Conservation (phyloP, 2,888 invertebrate species). For the Neelides folsomi region DNA sequence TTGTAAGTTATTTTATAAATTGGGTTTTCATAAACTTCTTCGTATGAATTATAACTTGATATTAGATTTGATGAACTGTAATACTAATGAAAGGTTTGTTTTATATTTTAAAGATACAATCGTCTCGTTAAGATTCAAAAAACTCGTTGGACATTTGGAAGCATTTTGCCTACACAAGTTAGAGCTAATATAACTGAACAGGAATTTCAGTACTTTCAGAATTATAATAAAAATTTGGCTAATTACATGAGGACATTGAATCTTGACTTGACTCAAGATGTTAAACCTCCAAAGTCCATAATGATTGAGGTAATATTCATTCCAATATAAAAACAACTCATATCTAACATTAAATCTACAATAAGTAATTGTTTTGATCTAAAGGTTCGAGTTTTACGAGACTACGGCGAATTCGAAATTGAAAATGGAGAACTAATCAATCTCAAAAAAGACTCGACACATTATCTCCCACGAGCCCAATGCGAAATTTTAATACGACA, state of each 20-base stretch:
- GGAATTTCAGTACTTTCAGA: slow-evolving; percentile 76
- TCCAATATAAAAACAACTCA: no score
- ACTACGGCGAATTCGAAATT: slow-evolving; percentile 87
- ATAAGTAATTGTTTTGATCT: no score
- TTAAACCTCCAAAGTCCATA: slow-evolving; percentile 80
- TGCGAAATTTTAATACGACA: slow-evolving; percentile 82
- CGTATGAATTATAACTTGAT: slow-evolving; percentile 2
- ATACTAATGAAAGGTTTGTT: slow-evolving; percentile 5
- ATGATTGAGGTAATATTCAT: slow-evolving; percentile 63
- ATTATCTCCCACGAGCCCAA: slow-evolving; percentile 72
- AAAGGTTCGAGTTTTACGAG: slow-evolving; percentile 61
- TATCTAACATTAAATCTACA: no score
- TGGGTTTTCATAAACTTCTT: background rate
- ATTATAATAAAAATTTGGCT: slow-evolving; percentile 72
- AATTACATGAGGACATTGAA: slow-evolving; percentile 82
- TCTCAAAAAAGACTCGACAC: slow-evolving; percentile 79
- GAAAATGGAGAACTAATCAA: slow-evolving; percentile 83
- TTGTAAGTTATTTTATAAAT: slow-evolving; percentile 37
- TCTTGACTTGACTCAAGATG: slow-evolving; percentile 66
- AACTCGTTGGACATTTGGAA: slow-evolving; percentile 93
- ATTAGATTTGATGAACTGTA: background rate
- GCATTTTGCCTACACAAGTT: slow-evolving; percentile 73
- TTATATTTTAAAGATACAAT: slow-evolving; percentile 46
- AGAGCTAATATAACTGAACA: slow-evolving; percentile 62
- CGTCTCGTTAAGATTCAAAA: slow-evolving; percentile 65